Evolutionary conservation across 2,797 vertebrate species (phyloP), one percentile per base, ranked within the genome.

Genomic region (Macrochelys suwanniensis): DNA sequence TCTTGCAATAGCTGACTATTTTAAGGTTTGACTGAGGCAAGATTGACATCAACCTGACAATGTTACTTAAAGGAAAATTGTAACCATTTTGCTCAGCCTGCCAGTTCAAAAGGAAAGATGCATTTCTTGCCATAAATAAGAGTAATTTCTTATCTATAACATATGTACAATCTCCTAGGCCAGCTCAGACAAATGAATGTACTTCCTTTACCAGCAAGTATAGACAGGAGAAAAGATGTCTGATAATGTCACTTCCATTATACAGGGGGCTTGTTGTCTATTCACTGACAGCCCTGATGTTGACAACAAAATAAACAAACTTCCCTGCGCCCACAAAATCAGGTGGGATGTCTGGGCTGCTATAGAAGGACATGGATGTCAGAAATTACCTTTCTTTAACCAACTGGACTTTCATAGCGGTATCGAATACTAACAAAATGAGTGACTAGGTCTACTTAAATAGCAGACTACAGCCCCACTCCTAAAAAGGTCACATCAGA

Each of bases 131-230:
- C 80, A 91, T 90, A 92, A 96, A 88, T 93, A 95, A 86, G 93
- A 78, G 88, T 92, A 95, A 91, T 89, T 96, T 88, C 92, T 97
- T 97, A 94, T 89, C 94, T 93, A 31, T 77, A 87, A 87, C 93
- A 93, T 74, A 93, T 57, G 93, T 93, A 83, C 76, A 96, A 92
- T 68, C 57, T 91, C 45, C 88, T 76, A 92, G 80, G 85, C 74
- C 88, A 90, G 50, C 79, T 94, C 76, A 68, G 78, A 96, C 82
- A 94, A 94, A 79, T 28, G 45, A 93, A 82, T 28, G 53, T 54
- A 57, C 68, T 95, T 95, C 85, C 71, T 68, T 61, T 76, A 85
- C 87, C 89, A 89, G n/a, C 81, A 95, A 89, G 89, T 45, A 83
- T 74, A 86, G 83, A 94, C 89, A 95, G 80, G 50, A 95, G 89